Percentiles rank a stretch among this genome's conserved stretches.
These are phyloP conservation scores for Agelas oroides DNA, from an alignment of 37 sponge, comb jelly and placozoan genomes.

Conservation along the genomic window DNA sequence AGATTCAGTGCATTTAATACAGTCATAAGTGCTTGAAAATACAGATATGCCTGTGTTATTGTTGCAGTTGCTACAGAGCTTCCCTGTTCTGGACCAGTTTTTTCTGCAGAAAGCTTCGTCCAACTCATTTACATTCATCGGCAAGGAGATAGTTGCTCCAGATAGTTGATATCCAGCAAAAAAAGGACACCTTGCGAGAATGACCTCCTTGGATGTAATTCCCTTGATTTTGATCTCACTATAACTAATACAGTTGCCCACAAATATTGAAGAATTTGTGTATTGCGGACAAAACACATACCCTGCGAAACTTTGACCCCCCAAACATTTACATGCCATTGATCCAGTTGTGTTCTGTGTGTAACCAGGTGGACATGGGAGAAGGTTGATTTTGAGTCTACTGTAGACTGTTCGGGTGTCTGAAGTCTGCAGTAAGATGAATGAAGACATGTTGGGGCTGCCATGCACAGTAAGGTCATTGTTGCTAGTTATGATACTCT, in stretches of 20 bases:
- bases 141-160: neutral
- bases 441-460: neutral
- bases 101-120: conserved; percentile 8
- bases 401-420: neutral
- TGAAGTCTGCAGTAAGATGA: neutral
- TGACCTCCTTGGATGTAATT: neutral
- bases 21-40: conserved; percentile 10
- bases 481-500: neutral
- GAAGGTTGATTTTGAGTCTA: neutral
- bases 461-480: neutral
- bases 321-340: neutral
- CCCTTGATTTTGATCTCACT: neutral
- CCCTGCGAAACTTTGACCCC: neutral
- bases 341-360: neutral
- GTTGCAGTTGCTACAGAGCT: conserved; percentile 11
- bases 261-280: neutral
- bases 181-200: conserved; percentile 4
- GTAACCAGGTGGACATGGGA: conserved; percentile 30
- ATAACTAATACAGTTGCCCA: conserved; percentile 24
- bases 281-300: neutral
- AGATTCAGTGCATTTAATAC: neutral
- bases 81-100: neutral
- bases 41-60: neutral
- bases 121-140: neutral
- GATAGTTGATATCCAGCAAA: neutral